Evolutionary conservation across 2,797 vertebrate species (phyloP).

Genomic region (Vireo griseus): DNA sequence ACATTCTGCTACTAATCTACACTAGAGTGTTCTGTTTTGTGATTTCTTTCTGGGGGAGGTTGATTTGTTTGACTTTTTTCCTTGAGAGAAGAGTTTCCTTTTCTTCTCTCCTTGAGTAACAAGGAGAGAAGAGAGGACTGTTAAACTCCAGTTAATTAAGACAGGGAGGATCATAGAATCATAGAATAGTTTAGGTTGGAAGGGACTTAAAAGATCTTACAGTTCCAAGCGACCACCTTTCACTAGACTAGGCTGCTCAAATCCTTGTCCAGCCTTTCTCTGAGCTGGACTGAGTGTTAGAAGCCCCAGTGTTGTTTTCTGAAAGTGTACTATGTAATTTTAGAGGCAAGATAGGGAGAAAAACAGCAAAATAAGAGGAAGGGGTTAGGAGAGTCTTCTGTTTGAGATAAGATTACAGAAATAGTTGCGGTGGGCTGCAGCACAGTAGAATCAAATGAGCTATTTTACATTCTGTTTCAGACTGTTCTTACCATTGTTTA

Average conservation of each 20-base stretch:
- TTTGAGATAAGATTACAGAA: not conserved
- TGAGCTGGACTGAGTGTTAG: not conserved
- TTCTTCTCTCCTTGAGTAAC: not conserved
- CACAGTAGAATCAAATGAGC: not conserved
- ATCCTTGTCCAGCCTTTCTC: not conserved
- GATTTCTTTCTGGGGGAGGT: not conserved
- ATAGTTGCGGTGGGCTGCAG: not conserved
- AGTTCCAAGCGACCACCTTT: not conserved
- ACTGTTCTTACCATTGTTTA: not conserved
- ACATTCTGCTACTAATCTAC: not conserved
- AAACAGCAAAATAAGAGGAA: not conserved
- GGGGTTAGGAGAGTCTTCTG: not conserved
- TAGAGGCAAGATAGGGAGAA: not conserved
- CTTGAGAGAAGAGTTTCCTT: too few species aligned
- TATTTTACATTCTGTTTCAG: not conserved
- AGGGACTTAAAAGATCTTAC: not conserved
- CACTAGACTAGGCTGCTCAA: not conserved
- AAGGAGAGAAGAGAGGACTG: not conserved
- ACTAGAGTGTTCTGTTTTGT: not conserved
- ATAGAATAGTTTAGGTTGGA: not conserved
- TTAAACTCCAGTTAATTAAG: not conserved
- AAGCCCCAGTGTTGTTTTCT: not conserved
- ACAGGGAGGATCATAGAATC: not conserved
- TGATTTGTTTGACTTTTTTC: not conserved
- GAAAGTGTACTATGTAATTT: not conserved